phyloP scores from a whole-genome alignment of 1,140 invertebrate species.

The Bombus soroeensis region DNA sequence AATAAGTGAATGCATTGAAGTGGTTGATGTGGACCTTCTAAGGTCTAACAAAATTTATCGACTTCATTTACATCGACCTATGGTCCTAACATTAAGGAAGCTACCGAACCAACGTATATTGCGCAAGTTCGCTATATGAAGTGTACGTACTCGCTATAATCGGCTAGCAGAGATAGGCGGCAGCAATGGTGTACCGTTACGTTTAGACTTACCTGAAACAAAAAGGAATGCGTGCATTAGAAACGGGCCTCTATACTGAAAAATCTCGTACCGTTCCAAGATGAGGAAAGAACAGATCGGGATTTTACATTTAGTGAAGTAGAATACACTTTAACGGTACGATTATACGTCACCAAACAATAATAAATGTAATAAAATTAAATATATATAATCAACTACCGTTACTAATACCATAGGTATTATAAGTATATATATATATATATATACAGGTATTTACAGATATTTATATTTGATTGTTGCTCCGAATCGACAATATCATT shows the following conservation, averaged over 20 bases:
- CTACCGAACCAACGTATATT: constrained; percentile 1
- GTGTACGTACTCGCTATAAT: constrained; percentile 41
- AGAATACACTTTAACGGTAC: neutral
- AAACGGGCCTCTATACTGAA: constrained; percentile 11
- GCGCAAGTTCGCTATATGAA: constrained; percentile 15
- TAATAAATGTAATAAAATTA: neutral
- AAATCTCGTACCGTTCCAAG: constrained; percentile 15
- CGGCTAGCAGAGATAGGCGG: constrained; percentile 38
- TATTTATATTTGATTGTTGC: neutral
- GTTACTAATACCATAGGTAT: neutral
- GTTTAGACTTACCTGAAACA: constrained; percentile 64
- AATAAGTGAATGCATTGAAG: too few species aligned
- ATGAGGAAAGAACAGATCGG: neutral
- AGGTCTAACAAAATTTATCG: neutral
- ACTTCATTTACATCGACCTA: constrained; percentile 13
- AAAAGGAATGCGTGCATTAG: constrained; percentile 54
- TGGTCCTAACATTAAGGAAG: constrained; percentile 8
- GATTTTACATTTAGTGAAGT: neutral
- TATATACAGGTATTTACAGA: neutral
- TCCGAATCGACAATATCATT: neutral
- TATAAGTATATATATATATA: too few species aligned
- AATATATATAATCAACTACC: neutral
- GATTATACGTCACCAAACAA: neutral
- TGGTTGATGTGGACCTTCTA: neutral
- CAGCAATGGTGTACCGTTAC: constrained; percentile 58